These are phyloP conservation scores for Clistopyga incitator DNA, from an alignment of 2,888 invertebrate genomes.

Conservation along the genomic window DNA sequence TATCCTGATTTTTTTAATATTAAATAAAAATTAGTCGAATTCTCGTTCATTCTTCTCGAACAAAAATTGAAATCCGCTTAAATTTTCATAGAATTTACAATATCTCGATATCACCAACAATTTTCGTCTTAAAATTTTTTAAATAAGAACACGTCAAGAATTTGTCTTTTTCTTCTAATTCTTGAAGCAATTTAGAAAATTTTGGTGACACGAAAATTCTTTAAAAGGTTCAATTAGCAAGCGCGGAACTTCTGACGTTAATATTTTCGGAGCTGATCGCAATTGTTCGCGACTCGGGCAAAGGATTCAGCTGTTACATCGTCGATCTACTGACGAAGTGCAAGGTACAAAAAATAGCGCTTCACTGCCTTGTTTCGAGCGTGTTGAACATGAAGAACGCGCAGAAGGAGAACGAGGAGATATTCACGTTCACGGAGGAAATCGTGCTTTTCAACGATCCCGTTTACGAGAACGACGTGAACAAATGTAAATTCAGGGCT, in stretches of 20 bases:
- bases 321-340: constrained; percentile 90
- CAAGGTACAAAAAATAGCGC: constrained; percentile 93
- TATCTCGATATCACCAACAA: too few relatives aligned
- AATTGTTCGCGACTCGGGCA: constrained; percentile 91
- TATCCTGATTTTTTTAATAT: too few relatives aligned
- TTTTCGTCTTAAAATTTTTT: too few relatives aligned
- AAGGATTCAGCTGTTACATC: constrained; percentile 91
- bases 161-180: constrained; percentile 57
- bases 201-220: neutral
- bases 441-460: constrained; percentile 91
- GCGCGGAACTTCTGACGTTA: constrained; percentile 87
- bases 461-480: constrained; percentile 81
- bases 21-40: neutral
- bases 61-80: too few relatives aligned
- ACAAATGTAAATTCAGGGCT: constrained; percentile 86
- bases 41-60: too few relatives aligned
- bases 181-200: neutral
- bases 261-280: constrained; percentile 90
- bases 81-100: too few relatives aligned
- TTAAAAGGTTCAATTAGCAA: constrained; percentile 89
- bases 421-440: constrained; percentile 90
- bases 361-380: constrained; percentile 92
- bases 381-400: constrained; percentile 87
- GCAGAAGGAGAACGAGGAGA: constrained; percentile 84
- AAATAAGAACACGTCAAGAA: too few relatives aligned